Conservation (phyloP, 2,113 vertebrate genomes). For the Verasper variegatus region DNA sequence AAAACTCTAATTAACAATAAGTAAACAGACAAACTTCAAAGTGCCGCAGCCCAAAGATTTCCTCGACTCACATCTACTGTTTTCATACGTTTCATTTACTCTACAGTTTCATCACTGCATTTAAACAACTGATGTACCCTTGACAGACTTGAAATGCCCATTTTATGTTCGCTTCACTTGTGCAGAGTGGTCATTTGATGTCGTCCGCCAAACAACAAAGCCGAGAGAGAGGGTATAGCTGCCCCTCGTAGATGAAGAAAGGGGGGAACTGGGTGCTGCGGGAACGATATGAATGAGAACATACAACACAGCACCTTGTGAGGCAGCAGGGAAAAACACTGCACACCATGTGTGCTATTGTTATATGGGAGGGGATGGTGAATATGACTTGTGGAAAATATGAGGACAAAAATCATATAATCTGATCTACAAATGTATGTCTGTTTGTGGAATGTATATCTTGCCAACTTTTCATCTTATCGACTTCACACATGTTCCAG, state of each 20-base stretch:
- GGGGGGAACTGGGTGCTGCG: constrained; percentile 12
- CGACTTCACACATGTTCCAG: no score
- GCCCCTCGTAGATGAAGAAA: constrained; percentile 32
- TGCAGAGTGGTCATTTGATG: constrained; percentile 51
- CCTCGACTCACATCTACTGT: constrained; percentile 5
- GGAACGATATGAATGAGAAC: constrained; percentile 39
- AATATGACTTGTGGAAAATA: not conserved
- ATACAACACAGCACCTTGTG: constrained; percentile 34
- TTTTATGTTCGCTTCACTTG: constrained; percentile 67
- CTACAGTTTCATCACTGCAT: constrained; percentile 54
- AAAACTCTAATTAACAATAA: constrained; percentile 13
- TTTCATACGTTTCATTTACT: constrained; percentile 36
- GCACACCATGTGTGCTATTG: constrained; percentile 34
- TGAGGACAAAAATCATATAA: not conserved
- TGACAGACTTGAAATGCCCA: constrained; percentile 24
- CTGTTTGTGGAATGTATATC: no score
- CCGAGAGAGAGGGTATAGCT: constrained; percentile 44
- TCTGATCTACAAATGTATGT: not conserved
- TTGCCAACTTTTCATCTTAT: no score
- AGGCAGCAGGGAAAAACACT: constrained; percentile 29
- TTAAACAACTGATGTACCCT: constrained; percentile 46
- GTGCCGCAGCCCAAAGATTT: constrained; percentile 23
- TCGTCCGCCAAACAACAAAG: constrained; percentile 38
- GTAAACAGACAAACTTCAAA: constrained; percentile 47
- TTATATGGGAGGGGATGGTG: not conserved